phyloP scores from a whole-genome alignment of 2,113 vertebrate species.

The Trachemys scripta region DNA sequence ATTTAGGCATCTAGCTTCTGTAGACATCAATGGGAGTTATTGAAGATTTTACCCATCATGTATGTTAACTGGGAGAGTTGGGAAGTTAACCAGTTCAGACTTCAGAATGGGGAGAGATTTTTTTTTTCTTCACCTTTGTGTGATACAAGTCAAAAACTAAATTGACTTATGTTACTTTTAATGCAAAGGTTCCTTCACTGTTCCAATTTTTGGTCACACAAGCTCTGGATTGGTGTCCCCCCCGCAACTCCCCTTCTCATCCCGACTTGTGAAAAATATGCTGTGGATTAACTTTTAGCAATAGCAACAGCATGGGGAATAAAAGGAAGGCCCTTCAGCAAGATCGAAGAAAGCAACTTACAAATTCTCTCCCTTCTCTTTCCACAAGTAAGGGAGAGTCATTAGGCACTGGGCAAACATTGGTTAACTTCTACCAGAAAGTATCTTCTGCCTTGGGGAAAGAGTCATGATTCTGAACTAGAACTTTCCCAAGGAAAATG shows the following conservation, averaged over 20 bases:
- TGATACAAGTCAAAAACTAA: not conserved
- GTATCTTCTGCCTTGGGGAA: conserved; percentile 40
- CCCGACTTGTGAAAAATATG: not conserved
- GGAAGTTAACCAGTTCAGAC: not conserved
- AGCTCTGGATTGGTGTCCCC: not conserved
- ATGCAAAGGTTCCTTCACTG: not conserved
- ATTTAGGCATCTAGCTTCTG: not conserved
- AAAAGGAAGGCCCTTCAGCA: not conserved
- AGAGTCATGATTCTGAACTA: conserved; percentile 44
- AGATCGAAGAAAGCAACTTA: conserved; percentile 21
- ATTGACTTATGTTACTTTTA: rapidly evolving
- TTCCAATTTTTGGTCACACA: not conserved
- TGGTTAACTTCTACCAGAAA: conserved; percentile 40
- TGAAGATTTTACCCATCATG: not conserved
- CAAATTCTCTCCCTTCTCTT: not conserved
- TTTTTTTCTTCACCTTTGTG: not conserved
- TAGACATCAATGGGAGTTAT: not conserved
- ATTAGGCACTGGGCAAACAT: conserved; percentile 4
- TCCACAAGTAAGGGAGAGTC: not conserved
- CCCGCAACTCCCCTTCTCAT: not conserved
- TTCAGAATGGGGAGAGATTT: not conserved
- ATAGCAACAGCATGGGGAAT: not conserved
- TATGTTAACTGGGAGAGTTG: not conserved
- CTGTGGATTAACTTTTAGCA: not conserved
- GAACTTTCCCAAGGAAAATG: conserved; percentile 48